Base-by-base conservation (phyloP, 2,888 invertebrate species). In the Acrobasis repandana region DNA sequence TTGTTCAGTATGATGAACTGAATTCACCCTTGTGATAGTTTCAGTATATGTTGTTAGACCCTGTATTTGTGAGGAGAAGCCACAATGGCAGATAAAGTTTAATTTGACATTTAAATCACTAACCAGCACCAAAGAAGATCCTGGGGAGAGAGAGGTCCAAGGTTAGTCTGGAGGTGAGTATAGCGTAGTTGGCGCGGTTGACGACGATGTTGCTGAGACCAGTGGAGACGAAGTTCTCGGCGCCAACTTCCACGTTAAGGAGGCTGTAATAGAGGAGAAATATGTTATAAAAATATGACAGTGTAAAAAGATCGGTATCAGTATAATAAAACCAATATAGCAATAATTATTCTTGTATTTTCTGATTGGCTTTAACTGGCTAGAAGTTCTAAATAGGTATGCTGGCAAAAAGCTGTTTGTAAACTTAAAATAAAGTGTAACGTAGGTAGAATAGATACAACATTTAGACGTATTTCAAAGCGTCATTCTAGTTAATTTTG, bases 171-270 rank as follows among this genome's bases (percentile, higher is more conserved):
- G 63, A 65, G 0, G 64, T 62, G 0, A 86, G 0, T 0, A 80
- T 0, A 1, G 65, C 66, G 66, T 64, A 85, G 69, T 68, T 75
- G 36, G 88, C 63, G 0, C 58, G 56, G 57, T 83, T 72, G 62
- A 88, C 66, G 10, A 78, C 74, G 48, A 90, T 89, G 63, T 89
- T 68, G 62, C 89, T 88, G 34, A 83, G 59, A 0, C 89, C 88
- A 0, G 46, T 63, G 33, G 76, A 69, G 0, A 64, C 11, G 0
- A 88, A 0, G 2, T 77, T 60, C 0, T 78, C 71, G 1, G 79
- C 6, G 0, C 62, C n/a, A 0, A 64, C 77, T 0, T 57, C 63
- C 0, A 69, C 60, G 20, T 67, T 74, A 20, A 84, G 70, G 4
- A 88, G 15, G 18, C 90, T 90, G 74, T 0, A 63, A 56, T 48